Percentiles rank a stretch among this genome's conserved stretches.
Evolutionary conservation across 2,888 invertebrate genomes (phyloP).

Genomic region (Andricus quercusramuli): DNA sequence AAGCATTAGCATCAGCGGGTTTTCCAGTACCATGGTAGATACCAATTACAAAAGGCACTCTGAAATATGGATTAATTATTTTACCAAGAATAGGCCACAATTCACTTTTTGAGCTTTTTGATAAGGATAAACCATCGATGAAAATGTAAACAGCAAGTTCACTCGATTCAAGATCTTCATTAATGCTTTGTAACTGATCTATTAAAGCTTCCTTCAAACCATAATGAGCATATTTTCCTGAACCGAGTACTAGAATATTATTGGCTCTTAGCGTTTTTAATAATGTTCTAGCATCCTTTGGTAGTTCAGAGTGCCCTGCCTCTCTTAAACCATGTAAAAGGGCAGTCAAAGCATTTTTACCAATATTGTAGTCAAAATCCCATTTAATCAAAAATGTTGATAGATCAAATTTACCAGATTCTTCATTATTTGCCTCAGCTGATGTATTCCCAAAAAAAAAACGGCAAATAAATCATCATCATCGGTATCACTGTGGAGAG

Average conservation of each 20-base stretch:
- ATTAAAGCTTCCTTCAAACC: neutral
- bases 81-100: conserved; percentile 49
- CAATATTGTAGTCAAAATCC: too few relatives aligned
- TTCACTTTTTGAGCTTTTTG: conserved; percentile 46
- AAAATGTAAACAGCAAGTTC: conserved; percentile 3
- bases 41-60: conserved; percentile 43
- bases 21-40: conserved; percentile 51
- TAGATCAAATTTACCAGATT: too few relatives aligned
- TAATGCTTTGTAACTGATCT: neutral
- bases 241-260: neutral
- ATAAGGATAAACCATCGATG: conserved; percentile 47
- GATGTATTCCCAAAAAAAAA: too few relatives aligned
- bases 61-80: neutral
- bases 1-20: conserved; percentile 29
- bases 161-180: neutral
- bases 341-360: too few relatives aligned
- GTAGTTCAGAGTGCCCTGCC: neutral
- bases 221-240: conserved; percentile 2
- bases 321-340: neutral
- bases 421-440: too few relatives aligned
- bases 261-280: neutral
- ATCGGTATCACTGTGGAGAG: too few relatives aligned
- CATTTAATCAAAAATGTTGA: too few relatives aligned
- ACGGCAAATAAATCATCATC: too few relatives aligned
- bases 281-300: neutral